phyloP scores from a whole-genome alignment of 35 echinoderm and acorn worm genomes.

The Eucidaris tribuloides region DNA sequence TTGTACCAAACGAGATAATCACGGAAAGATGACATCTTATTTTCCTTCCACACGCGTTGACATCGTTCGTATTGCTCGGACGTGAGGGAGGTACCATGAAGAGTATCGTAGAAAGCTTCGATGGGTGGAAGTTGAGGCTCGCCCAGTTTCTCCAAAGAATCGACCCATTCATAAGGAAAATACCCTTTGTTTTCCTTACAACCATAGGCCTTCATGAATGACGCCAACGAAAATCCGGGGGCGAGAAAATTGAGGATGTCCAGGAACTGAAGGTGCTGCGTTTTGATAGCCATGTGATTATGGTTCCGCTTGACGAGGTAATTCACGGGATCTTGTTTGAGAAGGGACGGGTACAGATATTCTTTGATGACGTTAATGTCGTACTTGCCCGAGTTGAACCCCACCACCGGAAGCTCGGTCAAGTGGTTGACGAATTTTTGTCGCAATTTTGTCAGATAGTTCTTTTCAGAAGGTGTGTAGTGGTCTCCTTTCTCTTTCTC shows the following conservation, averaged over 20 bases:
- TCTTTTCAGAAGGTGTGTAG: too few relatives aligned
- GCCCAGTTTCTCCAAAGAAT: conserved; percentile 6
- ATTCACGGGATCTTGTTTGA: not conserved
- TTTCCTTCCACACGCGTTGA: conserved; percentile 24
- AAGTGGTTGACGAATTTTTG: not conserved
- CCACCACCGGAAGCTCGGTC: not conserved
- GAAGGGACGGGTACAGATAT: not conserved
- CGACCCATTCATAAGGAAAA: conserved; percentile 32
- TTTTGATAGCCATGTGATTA: not conserved
- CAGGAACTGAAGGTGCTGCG: not conserved
- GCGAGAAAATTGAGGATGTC: conserved; percentile 10
- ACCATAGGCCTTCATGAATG: conserved; percentile 30
- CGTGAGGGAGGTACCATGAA: not conserved
- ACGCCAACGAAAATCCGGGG: conserved; percentile 12
- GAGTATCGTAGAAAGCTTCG: conserved; percentile 23
- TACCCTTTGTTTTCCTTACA: not conserved
- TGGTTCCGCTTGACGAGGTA: conserved; percentile 4
- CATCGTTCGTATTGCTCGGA: conserved; percentile 4
- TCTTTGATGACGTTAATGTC: conserved; percentile 3
- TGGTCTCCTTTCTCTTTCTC: too few relatives aligned
- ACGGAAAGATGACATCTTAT: not conserved
- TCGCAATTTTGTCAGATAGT: not conserved
- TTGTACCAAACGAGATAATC: conserved; percentile 26
- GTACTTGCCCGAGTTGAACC: not conserved
- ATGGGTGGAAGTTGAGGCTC: not conserved